Conservation (phyloP, 2,888 invertebrate species). For the Pyralis farinalis region DNA sequence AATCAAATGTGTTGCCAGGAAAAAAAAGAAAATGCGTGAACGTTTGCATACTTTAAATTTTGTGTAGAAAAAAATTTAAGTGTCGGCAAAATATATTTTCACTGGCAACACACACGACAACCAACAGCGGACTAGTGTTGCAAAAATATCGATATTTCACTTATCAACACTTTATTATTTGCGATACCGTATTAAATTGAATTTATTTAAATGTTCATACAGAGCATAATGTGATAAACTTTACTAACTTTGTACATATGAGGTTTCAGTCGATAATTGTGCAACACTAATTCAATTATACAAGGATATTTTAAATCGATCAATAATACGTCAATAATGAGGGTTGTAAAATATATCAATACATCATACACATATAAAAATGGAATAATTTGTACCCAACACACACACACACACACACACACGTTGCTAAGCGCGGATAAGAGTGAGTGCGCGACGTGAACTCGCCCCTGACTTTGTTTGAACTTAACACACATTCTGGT, state of each 20-base stretch:
- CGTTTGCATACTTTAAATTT: slow-evolving; percentile 1
- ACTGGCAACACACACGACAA: slow-evolving; percentile 22
- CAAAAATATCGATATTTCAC: not conserved
- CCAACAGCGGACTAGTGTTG: slow-evolving; percentile 9
- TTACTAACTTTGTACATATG: not conserved
- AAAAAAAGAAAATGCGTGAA: slow-evolving; percentile 20
- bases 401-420: slow-evolving; percentile 31
- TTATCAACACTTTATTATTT: not conserved
- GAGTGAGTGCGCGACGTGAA: slow-evolving; percentile 9
- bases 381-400: slow-evolving; percentile 52
- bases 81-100: slow-evolving; percentile 10
- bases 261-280: not conserved
- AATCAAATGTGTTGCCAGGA: slow-evolving; percentile 42
- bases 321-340: slow-evolving; percentile 48
- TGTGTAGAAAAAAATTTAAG: too few relatives aligned
- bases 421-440: slow-evolving; percentile 23
- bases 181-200: not conserved
- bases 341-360: slow-evolving; percentile 34
- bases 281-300: slow-evolving; percentile 23
- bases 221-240: not conserved
- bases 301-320: slow-evolving; percentile 43
- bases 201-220: not conserved
- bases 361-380: slow-evolving; percentile 36
- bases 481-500: too few relatives aligned
- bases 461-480: not conserved